phyloP scores from a whole-genome alignment of 2,113 vertebrate genomes.

The Pituophis catenifer region DNA sequence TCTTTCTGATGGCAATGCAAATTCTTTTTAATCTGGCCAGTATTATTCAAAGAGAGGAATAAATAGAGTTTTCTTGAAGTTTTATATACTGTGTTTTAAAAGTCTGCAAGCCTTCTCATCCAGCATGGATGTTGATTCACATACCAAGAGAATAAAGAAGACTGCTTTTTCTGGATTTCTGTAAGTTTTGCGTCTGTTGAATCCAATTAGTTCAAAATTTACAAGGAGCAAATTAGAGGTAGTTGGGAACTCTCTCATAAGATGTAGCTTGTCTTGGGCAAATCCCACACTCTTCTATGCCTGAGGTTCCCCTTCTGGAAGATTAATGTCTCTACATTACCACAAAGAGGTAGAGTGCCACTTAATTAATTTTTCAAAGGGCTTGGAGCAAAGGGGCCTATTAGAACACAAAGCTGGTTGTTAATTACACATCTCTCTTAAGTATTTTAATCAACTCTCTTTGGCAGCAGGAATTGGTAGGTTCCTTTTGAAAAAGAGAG shows the following conservation, averaged over 20 bases:
- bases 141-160: neutral
- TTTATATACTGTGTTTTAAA: neutral
- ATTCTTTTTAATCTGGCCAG: neutral
- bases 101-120: neutral
- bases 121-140: neutral
- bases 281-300: neutral
- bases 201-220: neutral
- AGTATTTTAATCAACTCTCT: conserved; percentile 15
- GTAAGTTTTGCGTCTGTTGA: neutral
- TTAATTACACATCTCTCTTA: conserved; percentile 15
- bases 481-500: neutral
- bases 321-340: neutral
- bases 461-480: conserved; percentile 2
- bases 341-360: neutral
- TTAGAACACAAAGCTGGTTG: conserved; percentile 12
- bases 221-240: neutral
- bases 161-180: neutral
- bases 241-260: neutral
- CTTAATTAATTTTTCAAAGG: conserved; percentile 23
- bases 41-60: neutral
- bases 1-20: neutral
- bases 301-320: neutral
- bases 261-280: neutral
- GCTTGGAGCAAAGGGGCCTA: conserved; percentile 7
- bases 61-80: neutral